Conservation (phyloP, 2,888 invertebrate genomes). For the Cephus nigrinus region DNA sequence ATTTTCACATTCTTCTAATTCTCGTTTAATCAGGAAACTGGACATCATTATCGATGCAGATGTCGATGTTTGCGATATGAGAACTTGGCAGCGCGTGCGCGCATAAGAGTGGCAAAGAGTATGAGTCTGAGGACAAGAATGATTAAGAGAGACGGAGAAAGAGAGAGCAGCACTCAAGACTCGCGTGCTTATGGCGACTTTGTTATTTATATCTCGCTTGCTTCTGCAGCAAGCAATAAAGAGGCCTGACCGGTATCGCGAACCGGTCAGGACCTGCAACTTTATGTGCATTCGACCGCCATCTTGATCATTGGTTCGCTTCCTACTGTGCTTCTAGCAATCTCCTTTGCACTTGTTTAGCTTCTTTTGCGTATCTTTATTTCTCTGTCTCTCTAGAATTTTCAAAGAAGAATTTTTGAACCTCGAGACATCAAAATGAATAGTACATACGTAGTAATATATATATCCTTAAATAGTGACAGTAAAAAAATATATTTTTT, state of each 20-base stretch:
- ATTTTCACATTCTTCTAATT: neutral
- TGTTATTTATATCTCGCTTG: slow-evolving; percentile 44
- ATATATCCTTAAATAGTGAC: neutral
- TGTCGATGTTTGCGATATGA: neutral
- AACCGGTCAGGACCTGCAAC: slow-evolving; percentile 11
- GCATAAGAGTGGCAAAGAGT: neutral
- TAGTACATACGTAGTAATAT: neutral
- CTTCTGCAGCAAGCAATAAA: slow-evolving; percentile 41
- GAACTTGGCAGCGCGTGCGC: neutral
- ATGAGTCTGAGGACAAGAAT: slow-evolving; percentile 16
- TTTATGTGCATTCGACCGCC: slow-evolving; percentile 13
- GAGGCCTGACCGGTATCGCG: slow-evolving; percentile 23
- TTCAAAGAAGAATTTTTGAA: neutral
- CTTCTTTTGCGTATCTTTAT: neutral
- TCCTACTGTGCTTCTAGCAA: neutral
- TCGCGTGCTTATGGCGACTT: slow-evolving; percentile 38
- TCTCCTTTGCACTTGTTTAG: neutral
- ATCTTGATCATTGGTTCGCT: slow-evolving; percentile 13
- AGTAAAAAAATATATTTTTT: neutral
- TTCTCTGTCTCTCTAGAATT: neutral
- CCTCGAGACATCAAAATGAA: neutral
- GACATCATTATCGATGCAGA: slow-evolving; percentile 44
- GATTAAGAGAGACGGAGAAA: slow-evolving; percentile 8
- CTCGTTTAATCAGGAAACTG: slow-evolving; percentile 1
- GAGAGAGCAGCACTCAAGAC: slow-evolving; percentile 14